Conservation (phyloP, 2,797 vertebrate species). For the Choloepus didactylus region DNA sequence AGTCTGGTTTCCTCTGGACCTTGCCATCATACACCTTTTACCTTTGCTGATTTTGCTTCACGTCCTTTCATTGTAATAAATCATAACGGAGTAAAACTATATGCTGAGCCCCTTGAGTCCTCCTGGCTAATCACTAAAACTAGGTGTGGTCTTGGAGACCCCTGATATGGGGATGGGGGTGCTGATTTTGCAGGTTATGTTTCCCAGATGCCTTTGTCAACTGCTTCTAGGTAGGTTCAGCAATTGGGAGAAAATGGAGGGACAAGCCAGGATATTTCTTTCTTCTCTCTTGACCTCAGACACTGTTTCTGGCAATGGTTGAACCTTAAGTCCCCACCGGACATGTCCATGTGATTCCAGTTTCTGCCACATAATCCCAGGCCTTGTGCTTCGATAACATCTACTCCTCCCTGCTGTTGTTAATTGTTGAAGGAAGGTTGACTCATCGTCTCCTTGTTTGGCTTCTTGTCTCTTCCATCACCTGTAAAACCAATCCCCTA, state of each 20-base stretch:
- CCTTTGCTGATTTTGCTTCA: not conserved
- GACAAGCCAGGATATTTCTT: not conserved
- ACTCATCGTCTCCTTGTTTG: not conserved
- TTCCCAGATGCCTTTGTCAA: not conserved
- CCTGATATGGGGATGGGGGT: too few species aligned
- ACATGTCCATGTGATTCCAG: not conserved
- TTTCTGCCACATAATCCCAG: not conserved
- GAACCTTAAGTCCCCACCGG: not conserved
- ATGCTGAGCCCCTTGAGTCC: not conserved
- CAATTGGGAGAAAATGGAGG: not conserved
- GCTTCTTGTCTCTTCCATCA: conserved; percentile 21
- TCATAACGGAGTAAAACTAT: not conserved
- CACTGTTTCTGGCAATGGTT: not conserved
- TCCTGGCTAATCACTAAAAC: not conserved
- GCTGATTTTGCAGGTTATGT: not conserved
- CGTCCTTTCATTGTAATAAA: not conserved
- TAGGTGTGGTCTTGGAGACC: not conserved
- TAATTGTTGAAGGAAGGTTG: not conserved
- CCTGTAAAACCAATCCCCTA: not conserved
- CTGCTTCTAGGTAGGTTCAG: not conserved
- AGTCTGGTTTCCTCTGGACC: not conserved
- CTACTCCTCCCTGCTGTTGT: too few species aligned
- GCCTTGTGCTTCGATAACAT: too few species aligned
- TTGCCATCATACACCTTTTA: not conserved
- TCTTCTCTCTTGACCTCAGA: not conserved